phyloP scores from a whole-genome alignment of 2,797 vertebrate genomes.

The Pseudotriccus pelzelni region DNA sequence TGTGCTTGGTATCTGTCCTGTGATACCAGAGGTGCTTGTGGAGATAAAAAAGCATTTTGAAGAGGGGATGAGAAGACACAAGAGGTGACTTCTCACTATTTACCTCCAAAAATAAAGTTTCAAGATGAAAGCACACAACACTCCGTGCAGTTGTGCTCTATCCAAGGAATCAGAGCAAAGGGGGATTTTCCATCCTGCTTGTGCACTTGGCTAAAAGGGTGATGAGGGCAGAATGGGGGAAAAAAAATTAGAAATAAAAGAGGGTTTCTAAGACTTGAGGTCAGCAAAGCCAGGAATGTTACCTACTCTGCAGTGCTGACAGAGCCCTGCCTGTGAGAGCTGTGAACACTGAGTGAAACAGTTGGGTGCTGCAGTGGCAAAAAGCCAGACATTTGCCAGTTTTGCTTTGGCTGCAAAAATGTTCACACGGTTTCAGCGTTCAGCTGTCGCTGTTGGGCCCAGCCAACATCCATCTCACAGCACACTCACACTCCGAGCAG shows the following conservation, averaged over 20 bases:
- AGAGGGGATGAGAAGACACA: not conserved
- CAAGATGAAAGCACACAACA: not conserved
- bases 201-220: not conserved
- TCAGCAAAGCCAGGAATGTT: not conserved
- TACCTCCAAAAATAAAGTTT: not conserved
- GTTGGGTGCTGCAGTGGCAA: not conserved
- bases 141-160: not conserved
- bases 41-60: not conserved
- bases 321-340: not conserved
- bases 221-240: not conserved
- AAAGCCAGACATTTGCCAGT: not conserved
- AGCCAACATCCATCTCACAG: not conserved
- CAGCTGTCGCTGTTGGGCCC: not conserved
- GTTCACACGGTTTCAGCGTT: not conserved
- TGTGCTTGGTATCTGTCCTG: accelerated
- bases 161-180: not conserved
- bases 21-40: not conserved
- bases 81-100: not conserved
- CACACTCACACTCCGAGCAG: not conserved
- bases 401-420: conserved; percentile 32
- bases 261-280: not conserved
- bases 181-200: not conserved
- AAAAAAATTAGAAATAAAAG: not conserved
- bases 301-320: not conserved
- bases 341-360: not conserved